These are phyloP conservation scores for Meandrusa payeni DNA, from an alignment of 2,888 invertebrate species.

Conservation along the genomic window DNA sequence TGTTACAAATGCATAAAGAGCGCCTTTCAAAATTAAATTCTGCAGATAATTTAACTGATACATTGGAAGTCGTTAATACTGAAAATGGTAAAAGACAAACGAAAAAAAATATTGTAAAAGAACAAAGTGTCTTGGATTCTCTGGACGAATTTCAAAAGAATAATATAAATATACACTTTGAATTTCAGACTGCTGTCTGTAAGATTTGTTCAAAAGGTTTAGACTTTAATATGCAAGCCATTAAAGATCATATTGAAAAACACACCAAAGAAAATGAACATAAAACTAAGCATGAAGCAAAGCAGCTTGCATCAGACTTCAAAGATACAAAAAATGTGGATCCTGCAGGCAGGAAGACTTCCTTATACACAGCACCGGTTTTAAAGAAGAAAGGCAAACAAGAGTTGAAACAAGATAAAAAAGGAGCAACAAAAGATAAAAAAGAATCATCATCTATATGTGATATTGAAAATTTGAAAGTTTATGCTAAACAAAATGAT, in stretches of 20 bases:
- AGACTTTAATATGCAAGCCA: constrained; percentile 30
- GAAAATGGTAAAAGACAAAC: constrained; percentile 26
- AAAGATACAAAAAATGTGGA: neutral
- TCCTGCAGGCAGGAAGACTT: neutral
- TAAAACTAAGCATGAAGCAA: neutral
- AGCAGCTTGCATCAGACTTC: neutral
- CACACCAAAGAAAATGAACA: constrained; percentile 22
- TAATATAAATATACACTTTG: constrained; percentile 39
- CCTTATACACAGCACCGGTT: constrained; percentile 8
- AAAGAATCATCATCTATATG: constrained; percentile 1
- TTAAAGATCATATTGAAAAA: constrained; percentile 34
- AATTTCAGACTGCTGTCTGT: constrained; percentile 34
- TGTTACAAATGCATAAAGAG: constrained; percentile 35
- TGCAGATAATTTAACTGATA: constrained; percentile 4
- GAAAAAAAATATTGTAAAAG: constrained; percentile 18
- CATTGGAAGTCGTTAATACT: neutral
- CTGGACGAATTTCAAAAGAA: constrained; percentile 36
- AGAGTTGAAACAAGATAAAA: neutral
- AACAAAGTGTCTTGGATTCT: constrained; percentile 28
- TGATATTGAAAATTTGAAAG: constrained; percentile 2
- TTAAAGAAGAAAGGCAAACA: constrained; percentile 1
- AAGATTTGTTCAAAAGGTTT: constrained; percentile 35
- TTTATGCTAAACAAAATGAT: constrained; percentile 30
- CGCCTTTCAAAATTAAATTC: constrained; percentile 16
- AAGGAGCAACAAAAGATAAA: neutral